phyloP scores from a whole-genome alignment of 23 tunicate genomes.

The Pegea sp. region DNA sequence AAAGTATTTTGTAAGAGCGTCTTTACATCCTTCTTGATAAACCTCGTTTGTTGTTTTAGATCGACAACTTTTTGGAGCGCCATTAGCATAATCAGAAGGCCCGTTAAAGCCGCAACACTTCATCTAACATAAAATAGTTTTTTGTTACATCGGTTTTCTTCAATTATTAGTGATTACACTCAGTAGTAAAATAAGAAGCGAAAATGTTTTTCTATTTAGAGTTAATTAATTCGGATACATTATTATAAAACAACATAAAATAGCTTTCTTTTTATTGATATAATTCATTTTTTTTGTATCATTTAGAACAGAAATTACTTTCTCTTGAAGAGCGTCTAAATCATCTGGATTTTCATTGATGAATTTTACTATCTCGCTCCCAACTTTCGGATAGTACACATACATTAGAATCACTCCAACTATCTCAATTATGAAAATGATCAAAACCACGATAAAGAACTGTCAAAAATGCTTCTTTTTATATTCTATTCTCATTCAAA shows the following conservation, averaged over 20 bases:
- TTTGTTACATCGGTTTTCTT: too few relatives aligned
- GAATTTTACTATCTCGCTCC: slow-evolving; percentile 15
- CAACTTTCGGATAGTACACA: slow-evolving; percentile 46
- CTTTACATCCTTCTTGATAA: slow-evolving; percentile 20
- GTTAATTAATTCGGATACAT: too few relatives aligned
- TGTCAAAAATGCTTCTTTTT: too few relatives aligned
- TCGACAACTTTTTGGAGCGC: neutral
- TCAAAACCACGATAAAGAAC: slow-evolving; percentile 44
- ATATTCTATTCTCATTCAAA: too few relatives aligned
- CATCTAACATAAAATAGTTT: too few relatives aligned
- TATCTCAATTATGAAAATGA: slow-evolving; percentile 47
- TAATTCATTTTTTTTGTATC: too few relatives aligned
- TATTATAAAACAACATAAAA: too few relatives aligned
- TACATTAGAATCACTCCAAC: slow-evolving; percentile 54
- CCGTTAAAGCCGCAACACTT: slow-evolving; percentile 55
- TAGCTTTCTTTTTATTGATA: too few relatives aligned
- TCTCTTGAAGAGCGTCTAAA: slow-evolving; percentile 37
- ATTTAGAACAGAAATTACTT: too few relatives aligned
- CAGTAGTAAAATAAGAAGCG: too few relatives aligned
- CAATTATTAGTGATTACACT: too few relatives aligned
- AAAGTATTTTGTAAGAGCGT: slow-evolving; percentile 23
- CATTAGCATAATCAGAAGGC: slow-evolving; percentile 12
- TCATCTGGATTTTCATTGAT: slow-evolving; percentile 29
- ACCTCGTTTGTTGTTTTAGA: neutral
- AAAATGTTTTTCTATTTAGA: too few relatives aligned